These are phyloP conservation scores for Busseola fusca DNA, from an alignment of 2,888 invertebrate genomes.

Conservation along the genomic window DNA sequence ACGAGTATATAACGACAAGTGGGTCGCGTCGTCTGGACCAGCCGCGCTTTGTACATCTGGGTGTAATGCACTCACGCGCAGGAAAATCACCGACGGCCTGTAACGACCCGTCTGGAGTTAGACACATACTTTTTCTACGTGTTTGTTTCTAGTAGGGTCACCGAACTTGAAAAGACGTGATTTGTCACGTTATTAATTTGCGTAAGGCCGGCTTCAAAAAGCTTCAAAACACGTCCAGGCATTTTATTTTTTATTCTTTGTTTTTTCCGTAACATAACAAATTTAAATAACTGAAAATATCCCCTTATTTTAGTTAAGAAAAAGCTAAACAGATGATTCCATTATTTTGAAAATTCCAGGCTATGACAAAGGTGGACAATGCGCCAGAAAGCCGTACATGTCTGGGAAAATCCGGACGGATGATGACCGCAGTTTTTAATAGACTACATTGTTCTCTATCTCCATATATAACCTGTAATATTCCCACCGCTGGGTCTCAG, in stretches of 20 bases:
- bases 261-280: background rate
- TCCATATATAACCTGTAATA: background rate
- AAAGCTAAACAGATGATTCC: background rate
- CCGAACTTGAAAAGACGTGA: background rate
- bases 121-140: constrained; percentile 28
- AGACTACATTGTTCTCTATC: background rate
- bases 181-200: no score
- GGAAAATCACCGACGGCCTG: constrained; percentile 65
- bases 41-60: constrained; percentile 81
- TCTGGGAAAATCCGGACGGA: background rate
- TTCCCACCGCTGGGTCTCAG: background rate
- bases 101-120: constrained; percentile 19
- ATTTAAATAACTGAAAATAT: background rate
- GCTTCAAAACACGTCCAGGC: background rate
- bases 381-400: background rate
- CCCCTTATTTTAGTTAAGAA: background rate
- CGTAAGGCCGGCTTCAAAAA: background rate
- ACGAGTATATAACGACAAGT: constrained; percentile 61
- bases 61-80: constrained; percentile 65
- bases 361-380: background rate
- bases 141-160: constrained; percentile 1
- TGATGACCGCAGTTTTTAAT: background rate
- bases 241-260: background rate
- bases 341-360: background rate
- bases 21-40: constrained; percentile 79